phyloP scores from a whole-genome alignment of 2,888 invertebrate species.

The Chaitophorus viminalis region DNA sequence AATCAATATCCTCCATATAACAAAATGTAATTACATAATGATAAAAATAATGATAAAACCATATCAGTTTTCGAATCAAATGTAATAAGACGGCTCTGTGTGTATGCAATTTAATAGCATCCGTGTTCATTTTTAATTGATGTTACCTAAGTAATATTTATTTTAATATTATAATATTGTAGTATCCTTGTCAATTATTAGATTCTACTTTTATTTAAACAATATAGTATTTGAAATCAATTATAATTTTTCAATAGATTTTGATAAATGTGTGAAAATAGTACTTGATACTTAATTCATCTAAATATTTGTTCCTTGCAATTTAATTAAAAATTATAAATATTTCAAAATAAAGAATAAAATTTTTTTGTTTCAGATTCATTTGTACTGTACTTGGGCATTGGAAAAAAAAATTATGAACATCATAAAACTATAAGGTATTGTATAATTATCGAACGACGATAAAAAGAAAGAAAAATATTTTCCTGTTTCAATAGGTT shows the following conservation, averaged over 20 bases:
- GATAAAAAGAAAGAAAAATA: conserved; percentile 20
- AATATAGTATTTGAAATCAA: too few relatives aligned
- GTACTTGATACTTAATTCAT: too few relatives aligned
- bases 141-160: too few relatives aligned
- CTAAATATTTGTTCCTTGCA: too few relatives aligned
- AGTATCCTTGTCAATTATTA: too few relatives aligned
- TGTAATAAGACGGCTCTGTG: background rate
- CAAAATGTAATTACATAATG: too few relatives aligned
- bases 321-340: background rate
- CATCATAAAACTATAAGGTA: conserved; percentile 13
- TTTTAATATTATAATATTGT: too few relatives aligned
- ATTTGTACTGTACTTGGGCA: conserved; percentile 15
- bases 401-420: conserved; percentile 20
- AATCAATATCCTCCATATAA: too few relatives aligned
- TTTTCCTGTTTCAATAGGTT: conserved; percentile 33
- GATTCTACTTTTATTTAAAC: too few relatives aligned
- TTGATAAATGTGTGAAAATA: too few relatives aligned
- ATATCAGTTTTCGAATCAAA: background rate
- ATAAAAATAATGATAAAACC: background rate
- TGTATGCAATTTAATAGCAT: conserved; percentile 14
- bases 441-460: background rate
- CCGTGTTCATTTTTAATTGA: background rate
- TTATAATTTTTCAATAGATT: too few relatives aligned
- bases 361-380: conserved; percentile 31
- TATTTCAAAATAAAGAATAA: background rate